Base-by-base conservation (phyloP, 2,113 vertebrate genomes). In the Oncorhynchus keta region DNA sequence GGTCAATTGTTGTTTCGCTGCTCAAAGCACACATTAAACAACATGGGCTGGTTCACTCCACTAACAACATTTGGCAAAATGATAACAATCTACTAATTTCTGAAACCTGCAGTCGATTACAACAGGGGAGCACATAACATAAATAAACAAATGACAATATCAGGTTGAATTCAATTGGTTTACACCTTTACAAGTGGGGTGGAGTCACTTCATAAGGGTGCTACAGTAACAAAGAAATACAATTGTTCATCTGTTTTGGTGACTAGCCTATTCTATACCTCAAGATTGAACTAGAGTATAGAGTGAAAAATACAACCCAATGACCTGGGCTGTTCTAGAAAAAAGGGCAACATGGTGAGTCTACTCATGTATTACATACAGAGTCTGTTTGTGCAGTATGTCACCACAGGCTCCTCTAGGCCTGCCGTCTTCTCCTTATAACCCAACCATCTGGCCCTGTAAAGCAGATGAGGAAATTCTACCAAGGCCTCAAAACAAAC, bases 371-470 rank as follows among this genome's bases (percentile, higher is more conserved):
- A 20, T 61, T n/a, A 61, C 32, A 79, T 71, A 75, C 73, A 79
- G 22, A 84, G 68, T 70, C 5, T 84, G 68, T 74, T 64, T 68
- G 32, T 26, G 9, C 70, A 69, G 75, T 72, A 82, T 67, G 77
- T 70, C 62, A 76, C 79, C 85, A 87, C 66, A 81, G 84, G 85
- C 79, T 69, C 59, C 76, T 83, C 81, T 18, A 55, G 66, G 75
- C 57, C 68, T 55, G 16, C 66, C 30, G 14, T 68, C 35, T 71
- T 51, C 74, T 62, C 73, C 83, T 26, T 81, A 66, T 67, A 80
- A 70, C 72, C 79, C 49, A 79, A 70, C 76, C 68, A 77, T 68
- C 76, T 79, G 79, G 79, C 11, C 26, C 22, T 5, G 18, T 75
- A n/a, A 75, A 68, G 39, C 62, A 67, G 64, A 68, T 28, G 59